Evolutionary conservation across 2,888 invertebrate species (phyloP).

Genomic region (Perdita meconis): DNA sequence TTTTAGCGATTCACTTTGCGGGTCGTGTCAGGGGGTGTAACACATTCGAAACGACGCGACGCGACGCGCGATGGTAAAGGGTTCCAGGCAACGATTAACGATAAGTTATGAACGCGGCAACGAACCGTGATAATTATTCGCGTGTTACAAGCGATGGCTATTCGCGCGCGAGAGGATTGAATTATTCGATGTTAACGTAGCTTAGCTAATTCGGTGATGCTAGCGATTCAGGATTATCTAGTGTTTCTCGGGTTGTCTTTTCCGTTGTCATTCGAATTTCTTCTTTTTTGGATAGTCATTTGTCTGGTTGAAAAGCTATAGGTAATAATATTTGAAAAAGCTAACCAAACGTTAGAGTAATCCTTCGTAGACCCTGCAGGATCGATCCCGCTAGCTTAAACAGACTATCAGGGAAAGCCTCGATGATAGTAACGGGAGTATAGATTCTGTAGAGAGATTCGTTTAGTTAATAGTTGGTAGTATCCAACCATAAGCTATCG

Average conservation of each 20-base stretch:
- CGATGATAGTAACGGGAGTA: not conserved
- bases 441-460: not conserved
- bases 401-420: not conserved
- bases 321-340: not conserved
- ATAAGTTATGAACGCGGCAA: conserved; percentile 49
- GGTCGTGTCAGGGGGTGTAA: not conserved
- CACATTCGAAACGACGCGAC: conserved; percentile 1
- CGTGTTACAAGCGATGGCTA: conserved; percentile 51
- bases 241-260: not conserved
- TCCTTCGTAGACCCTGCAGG: not conserved
- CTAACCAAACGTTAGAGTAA: not conserved
- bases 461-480: not conserved
- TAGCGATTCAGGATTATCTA: conserved; percentile 21
- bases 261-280: not conserved
- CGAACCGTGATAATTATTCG: conserved; percentile 59
- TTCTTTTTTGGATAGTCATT: not conserved
- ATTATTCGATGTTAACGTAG: conserved; percentile 55
- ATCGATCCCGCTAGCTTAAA: not conserved
- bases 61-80: too few species aligned
- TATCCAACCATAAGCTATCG: too few species aligned
- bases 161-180: conserved; percentile 57
- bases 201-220: too few species aligned
- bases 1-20: conserved; percentile 36
- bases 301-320: not conserved
- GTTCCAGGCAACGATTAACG: conserved; percentile 41